Percentiles rank a stretch among this genome's conserved stretches.
These are phyloP conservation scores for Empidonax alnorum DNA, from an alignment of 2,113 vertebrate genomes.

Conservation along the genomic window DNA sequence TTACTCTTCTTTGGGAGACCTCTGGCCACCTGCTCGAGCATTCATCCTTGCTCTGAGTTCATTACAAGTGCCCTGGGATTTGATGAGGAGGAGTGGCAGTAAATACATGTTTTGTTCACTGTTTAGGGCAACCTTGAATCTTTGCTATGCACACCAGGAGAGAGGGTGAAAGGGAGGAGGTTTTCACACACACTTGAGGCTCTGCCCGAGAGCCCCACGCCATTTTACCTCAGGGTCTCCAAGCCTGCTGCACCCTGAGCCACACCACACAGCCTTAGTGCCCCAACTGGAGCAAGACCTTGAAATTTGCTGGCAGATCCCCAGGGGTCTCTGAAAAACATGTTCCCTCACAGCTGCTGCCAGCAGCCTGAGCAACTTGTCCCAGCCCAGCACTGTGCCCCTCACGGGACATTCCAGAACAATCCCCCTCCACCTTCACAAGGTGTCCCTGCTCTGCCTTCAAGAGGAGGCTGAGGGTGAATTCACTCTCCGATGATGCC, in stretches of 20 bases:
- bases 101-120: neutral
- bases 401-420: rapidly evolving
- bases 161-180: rapidly evolving
- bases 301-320: neutral
- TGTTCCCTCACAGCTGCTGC: rapidly evolving
- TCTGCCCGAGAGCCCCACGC: rapidly evolving
- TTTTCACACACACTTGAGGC: rapidly evolving
- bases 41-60: neutral
- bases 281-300: rapidly evolving
- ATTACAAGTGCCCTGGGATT: neutral
- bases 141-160: neutral
- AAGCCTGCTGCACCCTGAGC: rapidly evolving
- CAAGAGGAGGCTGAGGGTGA: neutral
- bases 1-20: neutral
- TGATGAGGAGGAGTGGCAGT: neutral
- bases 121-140: neutral
- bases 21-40: neutral
- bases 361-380: rapidly evolving
- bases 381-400: neutral
- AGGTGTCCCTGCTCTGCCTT: rapidly evolving
- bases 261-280: rapidly evolving
- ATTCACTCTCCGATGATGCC: rapidly evolving
- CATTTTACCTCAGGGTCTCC: neutral
- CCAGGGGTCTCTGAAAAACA: neutral
- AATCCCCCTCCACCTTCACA: rapidly evolving